These are phyloP conservation scores for Rhagoletis zephyria DNA, from an alignment of 1,140 invertebrate genomes.

Conservation along the genomic window DNA sequence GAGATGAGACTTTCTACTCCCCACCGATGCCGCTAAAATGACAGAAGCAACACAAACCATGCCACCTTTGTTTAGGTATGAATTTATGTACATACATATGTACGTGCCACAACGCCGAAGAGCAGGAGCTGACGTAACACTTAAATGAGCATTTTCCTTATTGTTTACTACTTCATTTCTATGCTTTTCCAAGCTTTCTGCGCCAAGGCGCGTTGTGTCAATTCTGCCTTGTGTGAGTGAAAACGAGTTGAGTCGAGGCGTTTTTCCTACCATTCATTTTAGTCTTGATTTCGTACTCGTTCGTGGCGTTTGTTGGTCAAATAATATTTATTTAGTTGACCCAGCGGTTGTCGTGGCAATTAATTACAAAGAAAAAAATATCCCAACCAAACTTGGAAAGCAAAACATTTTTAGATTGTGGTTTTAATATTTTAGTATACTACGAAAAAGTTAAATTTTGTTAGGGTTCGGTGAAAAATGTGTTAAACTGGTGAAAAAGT, in stretches of 20 bases:
- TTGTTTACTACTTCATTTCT: conserved; percentile 31
- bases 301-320: conserved; percentile 34
- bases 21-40: background rate
- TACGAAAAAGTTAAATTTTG: background rate
- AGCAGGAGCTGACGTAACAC: background rate
- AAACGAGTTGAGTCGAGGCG: conserved; percentile 3
- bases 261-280: conserved; percentile 39
- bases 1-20: background rate
- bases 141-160: conserved; percentile 4
- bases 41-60: background rate
- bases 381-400: too few species aligned
- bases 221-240: background rate
- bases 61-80: background rate
- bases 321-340: background rate
- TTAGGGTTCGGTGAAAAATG: background rate
- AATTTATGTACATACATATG: background rate
- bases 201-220: background rate
- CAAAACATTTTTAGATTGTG: too few species aligned
- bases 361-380: background rate
- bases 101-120: background rate
- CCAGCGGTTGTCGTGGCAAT: background rate
- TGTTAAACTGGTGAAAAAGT: background rate
- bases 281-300: conserved; percentile 42
- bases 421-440: too few species aligned
- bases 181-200: conserved; percentile 1